These are phyloP conservation scores for Ostrea denselamellosa DNA, from an alignment of 1,140 invertebrate genomes.

Conservation along the genomic window DNA sequence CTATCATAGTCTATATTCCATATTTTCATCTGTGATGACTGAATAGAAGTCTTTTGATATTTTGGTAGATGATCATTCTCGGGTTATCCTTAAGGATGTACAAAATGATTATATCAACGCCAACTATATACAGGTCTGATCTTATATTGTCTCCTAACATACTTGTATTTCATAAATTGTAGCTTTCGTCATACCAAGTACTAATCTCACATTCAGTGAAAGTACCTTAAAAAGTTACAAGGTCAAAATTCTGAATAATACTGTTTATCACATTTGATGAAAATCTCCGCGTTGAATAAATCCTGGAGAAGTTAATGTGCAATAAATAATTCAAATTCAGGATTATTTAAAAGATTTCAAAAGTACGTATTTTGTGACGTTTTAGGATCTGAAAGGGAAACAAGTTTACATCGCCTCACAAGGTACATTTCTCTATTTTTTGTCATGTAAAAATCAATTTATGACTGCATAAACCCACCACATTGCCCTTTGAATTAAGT, in stretches of 20 bases:
- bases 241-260: neutral
- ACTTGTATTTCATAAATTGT: neutral
- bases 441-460: too few relatives aligned
- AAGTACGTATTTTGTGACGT: neutral
- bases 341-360: neutral
- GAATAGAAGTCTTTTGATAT: neutral
- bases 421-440: neutral
- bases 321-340: neutral
- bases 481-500: neutral
- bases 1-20: neutral
- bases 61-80: neutral
- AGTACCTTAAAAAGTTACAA: neutral
- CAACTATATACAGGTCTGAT: neutral
- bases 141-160: neutral
- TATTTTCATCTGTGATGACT: neutral
- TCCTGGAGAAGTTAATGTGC: neutral
- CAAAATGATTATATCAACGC: constrained; percentile 1
- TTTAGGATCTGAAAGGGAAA: neutral
- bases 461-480: too few relatives aligned
- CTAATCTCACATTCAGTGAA: neutral
- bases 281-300: too few relatives aligned
- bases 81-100: neutral
- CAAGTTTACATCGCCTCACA: neutral
- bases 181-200: neutral
- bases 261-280: neutral